A percentile compares a stretch with the other conserved stretches of the same genome.
phyloP scores from a whole-genome alignment of 2,888 invertebrate genomes.

The Craniophora ligustri region DNA sequence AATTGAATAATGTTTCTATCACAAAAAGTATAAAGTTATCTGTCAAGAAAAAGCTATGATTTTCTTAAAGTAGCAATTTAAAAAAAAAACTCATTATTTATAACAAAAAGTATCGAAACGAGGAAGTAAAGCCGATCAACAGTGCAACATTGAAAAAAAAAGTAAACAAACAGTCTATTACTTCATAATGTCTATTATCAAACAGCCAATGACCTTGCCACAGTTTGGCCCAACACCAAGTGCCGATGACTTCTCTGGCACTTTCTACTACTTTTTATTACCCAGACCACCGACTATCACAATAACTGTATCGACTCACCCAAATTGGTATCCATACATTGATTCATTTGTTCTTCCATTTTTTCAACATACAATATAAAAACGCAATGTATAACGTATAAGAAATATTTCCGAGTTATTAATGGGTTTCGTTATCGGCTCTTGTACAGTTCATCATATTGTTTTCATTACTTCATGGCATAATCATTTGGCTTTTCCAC shows the following conservation, averaged over 20 bases:
- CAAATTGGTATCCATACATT: slow-evolving; percentile 54
- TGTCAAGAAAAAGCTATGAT: no score
- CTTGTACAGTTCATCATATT: slow-evolving; percentile 59
- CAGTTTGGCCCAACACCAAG: slow-evolving; percentile 82
- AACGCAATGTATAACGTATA: slow-evolving; percentile 37
- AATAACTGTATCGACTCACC: slow-evolving; percentile 27
- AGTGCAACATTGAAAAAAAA: slow-evolving; percentile 64
- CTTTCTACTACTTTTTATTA: slow-evolving; percentile 82
- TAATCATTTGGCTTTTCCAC: slow-evolving; percentile 52
- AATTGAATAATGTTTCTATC: no score
- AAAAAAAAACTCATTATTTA: no score
- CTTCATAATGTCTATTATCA: slow-evolving; percentile 81
- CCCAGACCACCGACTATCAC: slow-evolving; percentile 51
- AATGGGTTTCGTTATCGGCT: slow-evolving; percentile 60
- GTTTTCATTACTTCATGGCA: slow-evolving; percentile 60
- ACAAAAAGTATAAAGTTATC: no score
- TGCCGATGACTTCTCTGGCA: slow-evolving; percentile 83
- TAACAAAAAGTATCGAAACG: not conserved
- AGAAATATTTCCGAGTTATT: slow-evolving; percentile 32
- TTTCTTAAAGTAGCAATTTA: no score
- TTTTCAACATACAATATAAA: slow-evolving; percentile 9
- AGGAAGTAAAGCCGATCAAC: slow-evolving; percentile 9
- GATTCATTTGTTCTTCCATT: slow-evolving; percentile 37
- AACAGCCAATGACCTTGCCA: slow-evolving; percentile 83
- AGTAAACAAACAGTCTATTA: slow-evolving; percentile 83